Percentiles rank a stretch among this genome's conserved stretches.
These are phyloP conservation scores for Polypterus senegalus DNA, from an alignment of 2,113 vertebrate genomes.

Conservation along the genomic window DNA sequence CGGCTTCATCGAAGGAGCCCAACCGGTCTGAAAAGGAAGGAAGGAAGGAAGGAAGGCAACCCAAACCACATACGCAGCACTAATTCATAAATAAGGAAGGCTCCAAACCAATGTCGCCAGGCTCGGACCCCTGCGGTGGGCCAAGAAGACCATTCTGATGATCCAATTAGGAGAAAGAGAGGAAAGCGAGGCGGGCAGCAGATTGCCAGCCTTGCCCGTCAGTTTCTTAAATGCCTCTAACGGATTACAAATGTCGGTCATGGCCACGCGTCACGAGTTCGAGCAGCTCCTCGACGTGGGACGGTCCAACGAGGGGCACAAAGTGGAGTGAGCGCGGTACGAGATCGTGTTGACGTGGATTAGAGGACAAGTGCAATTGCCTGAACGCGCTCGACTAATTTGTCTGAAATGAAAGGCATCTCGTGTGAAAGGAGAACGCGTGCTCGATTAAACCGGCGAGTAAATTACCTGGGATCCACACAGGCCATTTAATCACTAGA, in stretches of 20 bases:
- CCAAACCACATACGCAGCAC: too few species aligned
- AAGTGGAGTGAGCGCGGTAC: too few species aligned
- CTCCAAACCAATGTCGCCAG: too few species aligned
- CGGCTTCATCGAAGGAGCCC: too few species aligned
- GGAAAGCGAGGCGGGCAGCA: constrained; percentile 75
- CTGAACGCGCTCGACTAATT: constrained; percentile 6
- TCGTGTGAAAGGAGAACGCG: constrained; percentile 6
- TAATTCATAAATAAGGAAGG: too few species aligned
- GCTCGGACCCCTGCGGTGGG: too few species aligned
- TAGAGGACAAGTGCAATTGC: background rate
- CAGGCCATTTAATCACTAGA: constrained; percentile 3
- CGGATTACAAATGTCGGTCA: constrained; percentile 91
- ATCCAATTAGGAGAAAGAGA: constrained; percentile 90
- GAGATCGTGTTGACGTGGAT: too few species aligned
- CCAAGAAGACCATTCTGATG: constrained; percentile 83
- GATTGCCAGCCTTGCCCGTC: constrained; percentile 81
- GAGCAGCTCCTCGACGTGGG: too few species aligned
- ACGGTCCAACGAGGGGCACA: too few species aligned
- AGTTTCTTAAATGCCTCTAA: constrained; percentile 99
- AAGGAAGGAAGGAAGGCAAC: too few species aligned
- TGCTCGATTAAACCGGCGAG: constrained; percentile 13
- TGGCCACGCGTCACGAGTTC: constrained; percentile 27
- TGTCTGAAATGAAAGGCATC: background rate
- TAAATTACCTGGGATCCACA: constrained; percentile 1
- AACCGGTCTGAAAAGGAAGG: too few species aligned